Percentiles rank a stretch among this genome's conserved stretches.
These are phyloP conservation scores for Hesperia comma DNA, from an alignment of 2,888 invertebrate species.

Conservation along the genomic window DNA sequence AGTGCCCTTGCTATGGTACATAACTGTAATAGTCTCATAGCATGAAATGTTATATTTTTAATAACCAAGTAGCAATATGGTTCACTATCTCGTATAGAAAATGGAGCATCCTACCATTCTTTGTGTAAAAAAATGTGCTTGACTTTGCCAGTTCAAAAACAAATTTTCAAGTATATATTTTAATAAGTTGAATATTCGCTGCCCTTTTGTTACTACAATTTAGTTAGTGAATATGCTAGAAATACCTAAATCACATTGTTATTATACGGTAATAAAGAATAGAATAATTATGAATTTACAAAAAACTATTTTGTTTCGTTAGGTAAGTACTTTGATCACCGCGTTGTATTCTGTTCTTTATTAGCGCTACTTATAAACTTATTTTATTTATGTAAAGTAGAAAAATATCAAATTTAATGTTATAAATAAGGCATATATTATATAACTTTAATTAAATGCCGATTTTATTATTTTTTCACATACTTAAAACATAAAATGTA, in stretches of 20 bases:
- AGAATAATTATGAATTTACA: neutral
- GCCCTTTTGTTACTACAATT: neutral
- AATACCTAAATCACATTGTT: slow-evolving; percentile 1
- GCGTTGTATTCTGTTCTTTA: neutral
- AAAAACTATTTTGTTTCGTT: neutral
- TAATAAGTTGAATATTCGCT: neutral
- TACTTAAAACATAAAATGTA: too few relatives aligned
- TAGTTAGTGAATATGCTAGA: slow-evolving; percentile 5
- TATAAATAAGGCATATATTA: neutral
- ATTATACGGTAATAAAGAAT: neutral
- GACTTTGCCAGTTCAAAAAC: too few relatives aligned
- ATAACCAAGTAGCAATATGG: too few relatives aligned
- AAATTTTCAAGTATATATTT: neutral
- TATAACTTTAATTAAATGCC: slow-evolving; percentile 11
- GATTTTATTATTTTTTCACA: too few relatives aligned
- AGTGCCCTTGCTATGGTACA: too few relatives aligned
- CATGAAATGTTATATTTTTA: too few relatives aligned
- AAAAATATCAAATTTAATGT: slow-evolving; percentile 1
- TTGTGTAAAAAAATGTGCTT: too few relatives aligned
- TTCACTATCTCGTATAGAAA: too few relatives aligned
- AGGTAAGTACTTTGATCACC: neutral
- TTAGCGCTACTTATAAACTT: neutral
- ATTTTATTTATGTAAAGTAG: slow-evolving; percentile 1
- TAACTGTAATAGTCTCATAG: too few relatives aligned
- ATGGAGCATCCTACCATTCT: too few relatives aligned